phyloP scores from a whole-genome alignment of 2,888 invertebrate species.

The Altica lythri region DNA sequence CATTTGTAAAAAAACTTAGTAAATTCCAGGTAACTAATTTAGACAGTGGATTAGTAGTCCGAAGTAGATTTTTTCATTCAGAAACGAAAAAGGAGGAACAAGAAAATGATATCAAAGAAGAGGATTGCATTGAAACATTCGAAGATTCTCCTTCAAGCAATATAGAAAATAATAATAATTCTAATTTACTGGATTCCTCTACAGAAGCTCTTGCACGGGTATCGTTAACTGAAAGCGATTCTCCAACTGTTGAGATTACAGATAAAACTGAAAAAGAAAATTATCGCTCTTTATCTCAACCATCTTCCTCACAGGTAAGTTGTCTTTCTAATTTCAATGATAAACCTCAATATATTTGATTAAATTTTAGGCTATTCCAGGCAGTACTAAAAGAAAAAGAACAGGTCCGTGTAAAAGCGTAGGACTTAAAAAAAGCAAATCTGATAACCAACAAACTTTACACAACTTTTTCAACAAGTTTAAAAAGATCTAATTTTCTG shows the following conservation, averaged over 20 bases:
- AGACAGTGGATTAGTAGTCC: slow-evolving; percentile 57
- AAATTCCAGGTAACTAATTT: slow-evolving; percentile 60
- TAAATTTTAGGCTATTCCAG: slow-evolving; percentile 23
- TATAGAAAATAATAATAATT: slow-evolving; percentile 17
- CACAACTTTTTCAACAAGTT: slow-evolving; percentile 37
- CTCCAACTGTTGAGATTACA: not conserved
- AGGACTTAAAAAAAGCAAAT: slow-evolving; percentile 33
- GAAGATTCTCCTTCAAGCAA: not conserved
- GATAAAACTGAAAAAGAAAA: slow-evolving; percentile 2
- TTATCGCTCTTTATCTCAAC: slow-evolving; percentile 7
- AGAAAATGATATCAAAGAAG: not conserved
- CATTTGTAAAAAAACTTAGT: slow-evolving; percentile 59
- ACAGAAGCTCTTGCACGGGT: slow-evolving; percentile 5
- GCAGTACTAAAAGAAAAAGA: slow-evolving; percentile 31
- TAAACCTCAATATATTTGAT: not conserved
- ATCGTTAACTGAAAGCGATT: slow-evolving; percentile 3
- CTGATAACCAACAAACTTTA: slow-evolving; percentile 36
- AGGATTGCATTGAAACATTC: too few relatives aligned
- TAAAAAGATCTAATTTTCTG: slow-evolving; percentile 17
- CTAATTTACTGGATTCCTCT: slow-evolving; percentile 5
- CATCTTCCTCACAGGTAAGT: slow-evolving; percentile 12
- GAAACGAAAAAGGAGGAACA: not conserved
- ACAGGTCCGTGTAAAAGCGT: slow-evolving; percentile 34
- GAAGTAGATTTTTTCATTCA: slow-evolving; percentile 63
- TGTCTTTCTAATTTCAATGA: too few relatives aligned